Evolutionary conservation across 1,140 invertebrate species (phyloP), one percentile per base, ranked within the genome.

Genomic region (Charaxes varanes): DNA sequence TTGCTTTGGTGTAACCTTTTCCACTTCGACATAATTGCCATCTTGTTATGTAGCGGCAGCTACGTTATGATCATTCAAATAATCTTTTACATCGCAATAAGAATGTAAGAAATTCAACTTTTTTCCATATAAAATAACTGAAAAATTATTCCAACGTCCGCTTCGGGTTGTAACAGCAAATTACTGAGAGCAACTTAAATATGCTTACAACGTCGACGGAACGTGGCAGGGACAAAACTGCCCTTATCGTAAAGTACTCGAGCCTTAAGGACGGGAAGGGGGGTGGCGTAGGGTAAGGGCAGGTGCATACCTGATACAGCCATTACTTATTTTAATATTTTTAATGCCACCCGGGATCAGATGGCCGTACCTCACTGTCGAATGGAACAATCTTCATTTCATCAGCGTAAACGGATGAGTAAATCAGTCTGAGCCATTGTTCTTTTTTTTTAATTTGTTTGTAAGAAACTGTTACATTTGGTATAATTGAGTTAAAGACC

Each of bases 281-380:
- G 23, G 23, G 16, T 30, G 16, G 27, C 13, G 11, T 5, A 18
- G 22, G 15, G 30, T 33, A 41, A 53, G 45, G 58, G 48, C 76
- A 80, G 72, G 70, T 77, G 72, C 62, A 62, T 38, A 32, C 61
- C 48, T 67, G 66, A 80, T 74, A 62, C 51, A 63, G 60, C 68
- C 71, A 74, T 80, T 71, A 76, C 70, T 67, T 68, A 72, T 72
- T 74, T 69, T 70, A 70, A 69, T 70, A 70, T 68, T 67, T 77
- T 79, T 68, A 76, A 76, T 66, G 56, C 60, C 56, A 24, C 46
- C 52, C 58, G 32, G 50, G 26, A 42, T 41, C 44, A 62, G 41
- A 30, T 50, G 54, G 47, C 40, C 45, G 50, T 56, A 61, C 56
- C 43, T 60, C 51, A 42, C 35, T 34, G 36, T 56, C 59, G 53